These are phyloP conservation scores for Lycia hirtaria DNA, from an alignment of 2,888 invertebrate genomes.

Conservation along the genomic window DNA sequence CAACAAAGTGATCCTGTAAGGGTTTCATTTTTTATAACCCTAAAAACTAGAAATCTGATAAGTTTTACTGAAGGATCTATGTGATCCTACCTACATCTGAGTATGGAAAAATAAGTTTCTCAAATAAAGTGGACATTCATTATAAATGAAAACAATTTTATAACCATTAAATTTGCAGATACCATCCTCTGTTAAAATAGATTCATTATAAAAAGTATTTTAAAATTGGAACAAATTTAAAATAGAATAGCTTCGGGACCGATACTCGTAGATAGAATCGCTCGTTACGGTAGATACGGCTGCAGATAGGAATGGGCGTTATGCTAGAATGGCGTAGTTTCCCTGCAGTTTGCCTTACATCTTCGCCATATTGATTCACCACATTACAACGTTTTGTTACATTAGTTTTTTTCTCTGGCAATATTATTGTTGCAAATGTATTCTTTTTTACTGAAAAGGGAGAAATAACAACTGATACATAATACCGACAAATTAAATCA, in stretches of 20 bases:
- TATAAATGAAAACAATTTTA: too few species aligned
- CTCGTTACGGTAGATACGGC: conserved; percentile 52
- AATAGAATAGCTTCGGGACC: conserved; percentile 13
- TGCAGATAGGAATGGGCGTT: conserved; percentile 78
- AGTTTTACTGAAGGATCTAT: too few species aligned
- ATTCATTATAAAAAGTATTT: background rate
- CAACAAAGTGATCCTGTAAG: too few species aligned
- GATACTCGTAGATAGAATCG: conserved; percentile 38
- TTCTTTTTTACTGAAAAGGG: background rate
- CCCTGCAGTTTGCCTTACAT: conserved; percentile 79
- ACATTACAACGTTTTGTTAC: conserved; percentile 56
- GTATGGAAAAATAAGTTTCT: too few species aligned
- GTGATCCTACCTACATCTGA: too few species aligned
- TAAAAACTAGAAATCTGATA: too few species aligned
- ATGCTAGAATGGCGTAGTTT: conserved; percentile 79
- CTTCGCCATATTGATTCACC: conserved; percentile 79
- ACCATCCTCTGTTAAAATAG: too few species aligned
- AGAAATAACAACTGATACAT: too few species aligned
- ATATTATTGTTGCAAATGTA: background rate
- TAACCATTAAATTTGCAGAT: too few species aligned
- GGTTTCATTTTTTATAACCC: too few species aligned
- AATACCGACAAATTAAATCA: too few species aligned
- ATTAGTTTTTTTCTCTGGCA: conserved; percentile 36
- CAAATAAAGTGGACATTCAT: too few species aligned
- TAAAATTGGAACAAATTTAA: background rate